Base-by-base conservation (phyloP, 1,140 invertebrate species). In the Sminthurides bifidus region DNA sequence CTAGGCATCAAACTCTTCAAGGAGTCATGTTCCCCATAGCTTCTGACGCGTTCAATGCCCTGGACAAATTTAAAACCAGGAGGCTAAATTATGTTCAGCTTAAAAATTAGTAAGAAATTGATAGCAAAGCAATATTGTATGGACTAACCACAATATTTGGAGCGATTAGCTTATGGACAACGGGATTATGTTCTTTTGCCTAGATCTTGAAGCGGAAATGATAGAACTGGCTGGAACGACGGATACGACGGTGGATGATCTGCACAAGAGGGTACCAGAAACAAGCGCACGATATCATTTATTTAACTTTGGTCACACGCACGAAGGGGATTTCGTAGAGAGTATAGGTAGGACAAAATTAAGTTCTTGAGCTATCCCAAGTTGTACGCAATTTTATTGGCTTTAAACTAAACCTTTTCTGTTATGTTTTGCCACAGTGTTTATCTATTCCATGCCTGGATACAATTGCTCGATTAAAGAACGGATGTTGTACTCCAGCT, bases 401-500 rank as follows among this genome's bases (percentile, higher is more conserved):
- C 12, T 26, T 50, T 29, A 1, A 43, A 21, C 17, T n/a, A 35
- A 48, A 37, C 17, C 17, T 24, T 48, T 49, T 31, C 17, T 17
- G 2, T 49, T 2, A 1, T 56, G 19, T 26, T 68, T 69, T 56
- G 65, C 81, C 80, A 67, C 76, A 92, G 87, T 98, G 44, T 97
- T 98, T 71, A 89, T 97, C 65, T 97, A 97, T 73, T 93, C 90
- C 12, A 95, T 96, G 88, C 92, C 92, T 21, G 91, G 90, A 8
- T 94, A 92, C 70, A 84, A 76, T 44, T 93, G 89, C 68, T 82
- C 87, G 56, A 89, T 97, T 58, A 94, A 93, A 71, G 92, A 97
- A 72, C 77, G 92, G 65, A 98, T 98, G 93, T 75, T 97, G 65
- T 98, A 97, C 73, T 96, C 92, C 1, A 94, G 91, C 64, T 95